Conservation (phyloP, 53 echinoderm and acorn worm species). For the Glandiceps talaboti region DNA sequence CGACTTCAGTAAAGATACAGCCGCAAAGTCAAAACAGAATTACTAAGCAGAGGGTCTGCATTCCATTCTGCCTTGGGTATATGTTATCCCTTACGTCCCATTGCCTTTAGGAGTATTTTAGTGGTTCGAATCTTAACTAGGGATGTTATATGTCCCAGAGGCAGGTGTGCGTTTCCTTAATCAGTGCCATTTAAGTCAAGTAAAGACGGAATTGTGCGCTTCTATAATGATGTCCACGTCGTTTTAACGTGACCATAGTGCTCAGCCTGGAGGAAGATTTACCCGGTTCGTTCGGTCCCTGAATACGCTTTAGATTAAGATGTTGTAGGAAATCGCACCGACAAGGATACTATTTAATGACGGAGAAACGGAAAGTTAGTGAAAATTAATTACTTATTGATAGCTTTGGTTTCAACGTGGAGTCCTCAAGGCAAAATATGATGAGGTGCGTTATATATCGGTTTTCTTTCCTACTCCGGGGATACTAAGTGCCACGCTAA, state of each 20-base stretch:
- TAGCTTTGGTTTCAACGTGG: background rate
- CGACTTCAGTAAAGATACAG: background rate
- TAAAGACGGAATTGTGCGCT: background rate
- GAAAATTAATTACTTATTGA: background rate
- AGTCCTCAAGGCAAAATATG: background rate
- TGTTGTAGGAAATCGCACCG: background rate
- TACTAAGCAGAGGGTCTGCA: background rate
- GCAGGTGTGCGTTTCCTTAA: background rate
- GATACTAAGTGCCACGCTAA: too few species aligned
- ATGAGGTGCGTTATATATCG: too few species aligned
- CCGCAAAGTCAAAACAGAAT: background rate
- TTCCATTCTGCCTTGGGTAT: background rate
- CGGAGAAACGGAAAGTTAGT: background rate
- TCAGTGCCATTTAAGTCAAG: background rate
- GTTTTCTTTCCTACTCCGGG: too few species aligned
- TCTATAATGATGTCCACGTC: background rate
- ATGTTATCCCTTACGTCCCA: background rate
- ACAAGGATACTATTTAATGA: background rate
- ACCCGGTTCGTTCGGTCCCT: background rate
- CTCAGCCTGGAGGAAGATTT: background rate
- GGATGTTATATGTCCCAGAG: background rate
- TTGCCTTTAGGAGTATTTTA: background rate
- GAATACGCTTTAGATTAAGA: background rate
- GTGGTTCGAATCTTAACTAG: background rate
- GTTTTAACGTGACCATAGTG: background rate